Conservation (phyloP, 2,888 invertebrate species). For the Trachelus iudaicus region DNA sequence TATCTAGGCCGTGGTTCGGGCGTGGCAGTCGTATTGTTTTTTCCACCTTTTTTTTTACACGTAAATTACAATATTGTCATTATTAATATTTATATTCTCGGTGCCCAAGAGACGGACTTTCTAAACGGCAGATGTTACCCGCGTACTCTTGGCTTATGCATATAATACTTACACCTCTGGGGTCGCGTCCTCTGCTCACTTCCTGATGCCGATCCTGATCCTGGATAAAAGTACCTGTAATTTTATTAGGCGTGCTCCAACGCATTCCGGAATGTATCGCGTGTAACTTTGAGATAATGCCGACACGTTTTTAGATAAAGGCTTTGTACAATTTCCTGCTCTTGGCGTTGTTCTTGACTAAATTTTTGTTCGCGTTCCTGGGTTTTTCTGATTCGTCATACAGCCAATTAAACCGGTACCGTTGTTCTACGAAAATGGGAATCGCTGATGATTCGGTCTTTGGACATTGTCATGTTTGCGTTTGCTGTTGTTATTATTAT, state of each 20-base stretch:
- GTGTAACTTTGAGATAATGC: background rate
- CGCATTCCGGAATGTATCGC: background rate
- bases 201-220: background rate
- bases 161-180: slow-evolving; percentile 1
- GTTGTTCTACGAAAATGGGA: background rate
- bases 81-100: slow-evolving; percentile 49
- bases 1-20: slow-evolving; percentile 35
- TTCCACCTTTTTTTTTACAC: background rate
- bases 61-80: slow-evolving; percentile 50
- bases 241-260: background rate
- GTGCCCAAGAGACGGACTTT: slow-evolving; percentile 11
- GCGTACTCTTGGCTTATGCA: background rate
- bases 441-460: background rate
- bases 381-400: background rate
- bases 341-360: background rate
- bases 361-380: background rate
- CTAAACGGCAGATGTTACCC: slow-evolving; percentile 12
- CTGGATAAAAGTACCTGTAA: background rate
- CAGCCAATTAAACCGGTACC: background rate
- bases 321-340: background rate
- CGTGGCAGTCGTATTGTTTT: slow-evolving; percentile 51
- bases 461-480: background rate
- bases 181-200: background rate
- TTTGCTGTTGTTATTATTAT: background rate
- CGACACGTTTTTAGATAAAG: background rate